A percentile compares a stretch with the other conserved stretches of the same genome.
Evolutionary conservation across 2,888 invertebrate species (phyloP).

Genomic region (Lasiommata megera): DNA sequence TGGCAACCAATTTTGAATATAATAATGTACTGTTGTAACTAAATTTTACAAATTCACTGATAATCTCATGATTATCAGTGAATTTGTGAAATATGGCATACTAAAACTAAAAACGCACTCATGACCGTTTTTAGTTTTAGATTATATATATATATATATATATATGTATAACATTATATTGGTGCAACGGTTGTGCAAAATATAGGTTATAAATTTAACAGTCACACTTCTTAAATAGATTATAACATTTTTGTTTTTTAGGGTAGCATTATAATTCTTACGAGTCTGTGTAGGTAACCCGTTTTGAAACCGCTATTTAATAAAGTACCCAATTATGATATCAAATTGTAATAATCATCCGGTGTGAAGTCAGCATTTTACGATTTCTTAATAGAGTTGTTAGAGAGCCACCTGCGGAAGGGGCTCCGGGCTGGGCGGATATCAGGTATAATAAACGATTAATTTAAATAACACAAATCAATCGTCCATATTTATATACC

Average conservation of each 20-base stretch:
- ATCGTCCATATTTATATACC: neutral
- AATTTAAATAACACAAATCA: slow-evolving; percentile 26
- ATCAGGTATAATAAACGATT: slow-evolving; percentile 27
- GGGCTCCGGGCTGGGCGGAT: slow-evolving; percentile 32
- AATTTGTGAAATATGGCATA: too few species aligned
- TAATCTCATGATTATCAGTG: too few species aligned
- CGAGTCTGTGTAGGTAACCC: neutral
- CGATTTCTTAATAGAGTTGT: slow-evolving; percentile 40
- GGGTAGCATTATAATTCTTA: neutral
- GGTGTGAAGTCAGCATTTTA: slow-evolving; percentile 9
- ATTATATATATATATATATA: too few species aligned
- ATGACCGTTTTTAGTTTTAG: too few species aligned
- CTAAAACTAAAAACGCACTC: too few species aligned
- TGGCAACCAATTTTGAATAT: too few species aligned
- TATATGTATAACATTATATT: too few species aligned
- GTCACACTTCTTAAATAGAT: too few species aligned
- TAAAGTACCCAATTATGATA: neutral
- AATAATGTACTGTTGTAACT: too few species aligned
- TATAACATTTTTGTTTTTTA: neutral
- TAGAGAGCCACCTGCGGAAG: slow-evolving; percentile 36
- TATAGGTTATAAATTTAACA: too few species aligned
- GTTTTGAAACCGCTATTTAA: neutral
- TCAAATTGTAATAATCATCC: neutral
- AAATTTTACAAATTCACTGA: too few species aligned
- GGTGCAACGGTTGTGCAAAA: too few species aligned